Percentiles rank a stretch among this genome's conserved stretches.
Conservation (phyloP, 2,888 invertebrate species). For the Drosophila antonietae region DNA sequence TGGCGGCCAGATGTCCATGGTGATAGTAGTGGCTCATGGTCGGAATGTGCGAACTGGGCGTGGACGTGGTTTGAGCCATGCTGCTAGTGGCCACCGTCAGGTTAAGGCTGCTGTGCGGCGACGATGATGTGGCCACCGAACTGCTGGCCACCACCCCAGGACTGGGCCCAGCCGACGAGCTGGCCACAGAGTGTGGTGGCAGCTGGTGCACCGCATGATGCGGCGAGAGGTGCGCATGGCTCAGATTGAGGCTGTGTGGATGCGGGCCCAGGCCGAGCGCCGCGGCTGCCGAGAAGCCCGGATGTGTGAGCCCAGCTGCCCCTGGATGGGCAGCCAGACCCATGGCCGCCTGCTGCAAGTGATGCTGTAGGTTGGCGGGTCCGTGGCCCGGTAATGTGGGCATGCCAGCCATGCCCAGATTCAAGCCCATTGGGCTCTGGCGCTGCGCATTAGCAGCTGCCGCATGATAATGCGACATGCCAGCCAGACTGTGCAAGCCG, state of each 20-base stretch:
- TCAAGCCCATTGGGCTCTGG: constrained; percentile 83
- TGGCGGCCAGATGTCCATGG: constrained; percentile 77
- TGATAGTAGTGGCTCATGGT: constrained; percentile 82
- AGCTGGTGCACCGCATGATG: constrained; percentile 82
- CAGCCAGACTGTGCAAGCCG: constrained; percentile 81
- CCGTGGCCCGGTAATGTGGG: constrained; percentile 79
- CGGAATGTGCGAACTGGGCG: constrained; percentile 82
- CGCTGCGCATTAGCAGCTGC: constrained; percentile 82
- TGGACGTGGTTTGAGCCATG: constrained; percentile 65
- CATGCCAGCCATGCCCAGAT: constrained; percentile 81
- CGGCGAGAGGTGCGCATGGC: constrained; percentile 83
- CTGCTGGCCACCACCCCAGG: constrained; percentile 46
- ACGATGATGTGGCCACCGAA: constrained; percentile 57
- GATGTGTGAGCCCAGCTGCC: constrained; percentile 79
- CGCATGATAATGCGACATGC: constrained; percentile 84
- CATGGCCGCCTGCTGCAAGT: constrained; percentile 81
- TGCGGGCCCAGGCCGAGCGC: constrained; percentile 82
- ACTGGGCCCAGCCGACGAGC: constrained; percentile 56
- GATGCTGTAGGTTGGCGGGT: constrained; percentile 81
- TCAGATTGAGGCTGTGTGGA: constrained; percentile 80
- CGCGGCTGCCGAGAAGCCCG: constrained; percentile 81
- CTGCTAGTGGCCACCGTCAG: constrained; percentile 73
- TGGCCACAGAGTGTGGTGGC: constrained; percentile 75
- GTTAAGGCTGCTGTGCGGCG: constrained; percentile 81
- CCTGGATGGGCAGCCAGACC: constrained; percentile 77